Base-by-base conservation (phyloP, 2,888 invertebrate species). In the Synanthedon vespiformis region DNA sequence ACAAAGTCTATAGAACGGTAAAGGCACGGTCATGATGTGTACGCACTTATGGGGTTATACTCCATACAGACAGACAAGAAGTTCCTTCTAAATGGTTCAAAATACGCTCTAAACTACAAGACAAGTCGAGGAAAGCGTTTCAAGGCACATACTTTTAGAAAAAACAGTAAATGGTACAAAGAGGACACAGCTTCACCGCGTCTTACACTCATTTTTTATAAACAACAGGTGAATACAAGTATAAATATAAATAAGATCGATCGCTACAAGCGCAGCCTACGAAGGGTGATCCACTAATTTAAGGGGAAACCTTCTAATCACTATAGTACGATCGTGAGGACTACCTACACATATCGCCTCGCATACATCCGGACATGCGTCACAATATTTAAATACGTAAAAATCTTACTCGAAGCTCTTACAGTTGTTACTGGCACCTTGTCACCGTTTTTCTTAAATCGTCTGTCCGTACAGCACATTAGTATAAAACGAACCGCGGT, bases 81-180 rank as follows among this genome's bases (percentile, higher is more conserved):
- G 77, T 78, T 77, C 34, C 74, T 76, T 74, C 81, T 83, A 81
- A 85, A 84, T 79, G 81, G 80, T 76, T 83, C 81, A 82, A 86
- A 84, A 84, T 75, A 81, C 77, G 80, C 76, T 80, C 82, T 84
- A 83, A 77, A 72, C 84, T 86, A 85, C 78, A 71, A 77, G 76
- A 80, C 78, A 73, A 81, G 77, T 83, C 78, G 77, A 84, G 83
- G 75, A 85, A 86, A 87, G 86, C 86, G 74, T 84, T 78, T 75
- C 86, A 87, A 87, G 87, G 87, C 87, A 87, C 87, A 86, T 86
- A 85, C 82, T 85, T 86, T 85, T 86, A 86, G 84, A 86, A 87
- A 84, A 65, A 79, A 83, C 78, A 83, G 77, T 77, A 70, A 67
- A 72, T 77, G 75, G 76, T 73, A 72, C 34, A 63, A 72, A 74